Evolutionary conservation across 2,888 invertebrate genomes (phyloP), one percentile per base, ranked within the genome.

Genomic region (Pammene fasciana): DNA sequence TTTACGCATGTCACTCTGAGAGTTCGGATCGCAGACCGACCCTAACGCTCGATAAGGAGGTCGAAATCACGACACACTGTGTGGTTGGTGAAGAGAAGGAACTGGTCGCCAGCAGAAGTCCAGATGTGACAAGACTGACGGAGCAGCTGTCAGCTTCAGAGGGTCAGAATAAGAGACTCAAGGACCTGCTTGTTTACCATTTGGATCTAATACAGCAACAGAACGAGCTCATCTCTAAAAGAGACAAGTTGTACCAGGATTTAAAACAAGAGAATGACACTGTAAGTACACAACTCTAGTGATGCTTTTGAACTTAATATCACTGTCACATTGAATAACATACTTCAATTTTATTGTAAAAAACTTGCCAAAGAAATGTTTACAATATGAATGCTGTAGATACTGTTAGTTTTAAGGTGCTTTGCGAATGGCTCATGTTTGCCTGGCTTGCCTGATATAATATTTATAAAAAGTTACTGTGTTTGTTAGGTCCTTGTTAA

Each of bases 171-270:
- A 94, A 93, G 83, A 94, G 94, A 79, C 91, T 96, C 64, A 97
- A 97, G 88, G 96, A 96, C 75, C 94, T 98, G 82, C 90, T 97
- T 74, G 90, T 97, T 71, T 94, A 96, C 75, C 97, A 98, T 85
- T 92, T 98, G 79, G 97, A 98, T 86, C 92, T 98, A 72, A 97
- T 98, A 83, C 97, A 97, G 85, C 97, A 97, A 87, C 97, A 98
- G 88, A 97, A 97, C 80, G 97, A 97, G 81, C 94, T 96, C 78
- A 94, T 98, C 74, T 93, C 95, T 75, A 95, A 95, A 76, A 97
- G 96, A 87, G 97, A 98, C 78, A 96, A 96, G 83, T 93, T 95
- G 65, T 94, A 97, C 74, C 94, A 95, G 70, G 93, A 94, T 66
- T 89, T 97, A 45, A 94, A 94, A 81, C 94, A 95, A 78, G 97